phyloP scores from a whole-genome alignment of 2,113 vertebrate species.

The Uropsilus gracilis region DNA sequence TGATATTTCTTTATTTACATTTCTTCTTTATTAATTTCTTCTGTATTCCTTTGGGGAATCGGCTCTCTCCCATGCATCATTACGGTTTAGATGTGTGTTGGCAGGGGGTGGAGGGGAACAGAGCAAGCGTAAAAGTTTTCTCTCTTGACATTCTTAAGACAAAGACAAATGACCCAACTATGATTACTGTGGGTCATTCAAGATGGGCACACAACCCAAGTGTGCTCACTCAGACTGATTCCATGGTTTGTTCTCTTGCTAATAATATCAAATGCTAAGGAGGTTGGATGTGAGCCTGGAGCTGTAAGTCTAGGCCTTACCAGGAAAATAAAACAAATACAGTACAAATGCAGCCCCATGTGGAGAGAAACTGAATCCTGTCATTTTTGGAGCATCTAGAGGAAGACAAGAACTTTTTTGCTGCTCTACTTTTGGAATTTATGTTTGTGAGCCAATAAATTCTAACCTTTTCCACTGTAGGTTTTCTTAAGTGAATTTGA shows the following conservation, averaged over 20 bases:
- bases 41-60: not conserved
- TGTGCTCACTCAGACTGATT: not conserved
- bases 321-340: conserved; percentile 17
- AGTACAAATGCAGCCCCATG: not conserved
- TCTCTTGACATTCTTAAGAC: conserved; percentile 1
- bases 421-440: not conserved
- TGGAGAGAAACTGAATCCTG: not conserved
- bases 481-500: conserved; percentile 33
- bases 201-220: not conserved
- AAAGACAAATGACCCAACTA: not conserved
- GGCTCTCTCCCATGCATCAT: not conserved
- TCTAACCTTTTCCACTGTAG: not conserved
- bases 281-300: not conserved
- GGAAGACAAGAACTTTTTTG: too few species aligned
- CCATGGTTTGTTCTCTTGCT: not conserved
- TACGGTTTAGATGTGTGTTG: not conserved
- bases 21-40: not conserved
- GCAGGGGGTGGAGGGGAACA: not conserved
- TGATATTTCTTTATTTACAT: not conserved
- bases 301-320: not conserved
- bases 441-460: not conserved
- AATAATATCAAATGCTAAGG: not conserved
- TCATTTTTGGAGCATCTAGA: too few species aligned
- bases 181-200: not conserved
- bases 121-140: not conserved